Percentiles rank a stretch among this genome's conserved stretches.
Conservation (phyloP, 2,113 vertebrate species). For the Phrynosoma platyrhinos region DNA sequence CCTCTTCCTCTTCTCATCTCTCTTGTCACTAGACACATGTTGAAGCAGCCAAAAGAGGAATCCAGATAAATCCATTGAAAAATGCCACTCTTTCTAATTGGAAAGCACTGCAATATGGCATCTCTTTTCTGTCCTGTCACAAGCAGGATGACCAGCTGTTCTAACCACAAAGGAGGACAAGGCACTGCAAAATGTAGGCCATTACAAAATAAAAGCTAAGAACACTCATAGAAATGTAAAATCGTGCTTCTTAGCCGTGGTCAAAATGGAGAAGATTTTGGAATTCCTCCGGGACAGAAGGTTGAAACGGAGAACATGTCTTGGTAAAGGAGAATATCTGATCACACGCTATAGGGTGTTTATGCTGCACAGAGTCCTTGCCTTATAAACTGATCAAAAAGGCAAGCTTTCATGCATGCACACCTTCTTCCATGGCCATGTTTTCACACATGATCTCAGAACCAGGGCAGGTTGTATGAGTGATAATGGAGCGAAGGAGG, state of each 20-base stretch:
- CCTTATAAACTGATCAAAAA: background rate
- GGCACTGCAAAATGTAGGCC: too few species aligned
- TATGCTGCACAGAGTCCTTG: background rate
- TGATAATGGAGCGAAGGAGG: slow-evolving; percentile 3
- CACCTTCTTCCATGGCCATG: background rate
- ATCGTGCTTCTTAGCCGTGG: too few species aligned
- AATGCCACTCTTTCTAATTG: background rate
- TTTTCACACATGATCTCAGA: background rate
- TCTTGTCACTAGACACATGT: background rate
- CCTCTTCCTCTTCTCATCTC: too few species aligned
- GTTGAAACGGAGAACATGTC: too few species aligned
- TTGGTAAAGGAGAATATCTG: too few species aligned
- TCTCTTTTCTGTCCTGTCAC: background rate
- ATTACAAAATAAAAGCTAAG: too few species aligned
- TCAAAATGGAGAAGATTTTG: too few species aligned
- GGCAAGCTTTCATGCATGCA: background rate
- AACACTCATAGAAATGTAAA: too few species aligned
- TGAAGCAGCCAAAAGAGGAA: background rate
- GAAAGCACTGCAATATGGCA: background rate
- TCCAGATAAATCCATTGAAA: background rate
- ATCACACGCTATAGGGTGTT: background rate
- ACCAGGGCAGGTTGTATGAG: background rate
- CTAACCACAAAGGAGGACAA: too few species aligned
- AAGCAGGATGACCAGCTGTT: too few species aligned
- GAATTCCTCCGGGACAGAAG: too few species aligned